These are phyloP conservation scores for Seladonia tumulorum DNA, from an alignment of 2,888 invertebrate genomes.

Conservation along the genomic window DNA sequence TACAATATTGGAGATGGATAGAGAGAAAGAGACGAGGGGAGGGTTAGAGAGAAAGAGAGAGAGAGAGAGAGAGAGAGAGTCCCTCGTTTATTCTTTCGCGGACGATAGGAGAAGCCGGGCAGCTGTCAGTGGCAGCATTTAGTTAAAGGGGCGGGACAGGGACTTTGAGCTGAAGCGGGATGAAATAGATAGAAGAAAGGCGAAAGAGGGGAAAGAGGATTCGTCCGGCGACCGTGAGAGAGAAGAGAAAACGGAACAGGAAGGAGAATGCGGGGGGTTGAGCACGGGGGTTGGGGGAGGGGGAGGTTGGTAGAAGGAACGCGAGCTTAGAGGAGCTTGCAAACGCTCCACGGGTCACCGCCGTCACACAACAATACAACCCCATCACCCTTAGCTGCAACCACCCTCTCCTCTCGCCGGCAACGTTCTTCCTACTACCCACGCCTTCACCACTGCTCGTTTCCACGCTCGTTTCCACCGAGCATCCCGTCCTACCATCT, in stretches of 20 bases:
- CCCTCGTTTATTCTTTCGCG: slow-evolving; percentile 45
- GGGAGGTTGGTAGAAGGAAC: slow-evolving; percentile 44
- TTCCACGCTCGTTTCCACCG: slow-evolving; percentile 70
- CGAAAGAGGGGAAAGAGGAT: slow-evolving; percentile 32
- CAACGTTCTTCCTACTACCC: slow-evolving; percentile 49
- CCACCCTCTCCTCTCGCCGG: slow-evolving; percentile 25
- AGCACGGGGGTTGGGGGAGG: not conserved
- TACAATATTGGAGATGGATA: slow-evolving; percentile 35
- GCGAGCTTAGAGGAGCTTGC: slow-evolving; percentile 73
- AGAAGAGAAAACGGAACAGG: slow-evolving; percentile 3
- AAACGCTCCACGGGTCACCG: slow-evolving; percentile 79
- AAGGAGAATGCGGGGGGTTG: not conserved
- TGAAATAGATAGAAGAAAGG: slow-evolving; percentile 45
- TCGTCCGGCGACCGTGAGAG: slow-evolving; percentile 3
- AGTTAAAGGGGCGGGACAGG: slow-evolving; percentile 64
- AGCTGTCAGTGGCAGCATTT: slow-evolving; percentile 78
- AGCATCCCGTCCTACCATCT: slow-evolving; percentile 60
- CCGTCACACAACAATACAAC: slow-evolving; percentile 79
- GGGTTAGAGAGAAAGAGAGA: not conserved
- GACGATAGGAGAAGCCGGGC: slow-evolving; percentile 39
- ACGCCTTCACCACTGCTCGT: slow-evolving; percentile 67
- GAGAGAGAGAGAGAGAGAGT: not conserved
- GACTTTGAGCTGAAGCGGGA: slow-evolving; percentile 51
- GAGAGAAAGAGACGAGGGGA: not conserved
- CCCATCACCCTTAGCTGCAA: slow-evolving; percentile 64